These are phyloP conservation scores for Anagyrus pseudococci DNA, from an alignment of 2,888 invertebrate species.

Conservation along the genomic window DNA sequence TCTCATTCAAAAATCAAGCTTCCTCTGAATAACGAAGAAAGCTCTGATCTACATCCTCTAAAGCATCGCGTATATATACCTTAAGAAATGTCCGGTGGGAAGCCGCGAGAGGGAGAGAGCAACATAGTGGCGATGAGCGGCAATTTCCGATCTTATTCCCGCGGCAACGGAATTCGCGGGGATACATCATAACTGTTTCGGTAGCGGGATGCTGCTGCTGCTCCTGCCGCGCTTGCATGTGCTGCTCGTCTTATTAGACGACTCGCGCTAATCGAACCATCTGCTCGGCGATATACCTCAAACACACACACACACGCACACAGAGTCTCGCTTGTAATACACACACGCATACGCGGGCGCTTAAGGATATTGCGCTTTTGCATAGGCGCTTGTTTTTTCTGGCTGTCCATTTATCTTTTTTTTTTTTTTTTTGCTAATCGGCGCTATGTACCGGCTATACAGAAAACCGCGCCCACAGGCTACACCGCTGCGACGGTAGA, in stretches of 20 bases:
- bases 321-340: background rate
- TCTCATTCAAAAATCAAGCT: too few species aligned
- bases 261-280: conserved; percentile 54
- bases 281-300: background rate
- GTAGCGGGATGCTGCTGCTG: conserved; percentile 56
- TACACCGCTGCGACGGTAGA: too few species aligned
- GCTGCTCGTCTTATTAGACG: conserved; percentile 57
- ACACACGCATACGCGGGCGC: background rate
- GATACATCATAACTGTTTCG: conserved; percentile 39
- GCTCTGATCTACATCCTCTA: too few species aligned
- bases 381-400: background rate
- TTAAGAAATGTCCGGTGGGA: background rate
- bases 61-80: background rate
- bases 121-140: too few species aligned
- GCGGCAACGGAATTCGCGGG: background rate
- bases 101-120: background rate
- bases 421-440: background rate
- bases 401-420: background rate
- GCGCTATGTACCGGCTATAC: too few species aligned
- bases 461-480: too few species aligned
- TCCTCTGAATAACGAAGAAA: too few species aligned
- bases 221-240: conserved; percentile 31
- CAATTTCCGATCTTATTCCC: conserved; percentile 30
- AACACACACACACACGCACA: background rate
- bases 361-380: background rate